Conservation (phyloP, 1,140 invertebrate genomes). For the Pseudomyrmex concolor region DNA sequence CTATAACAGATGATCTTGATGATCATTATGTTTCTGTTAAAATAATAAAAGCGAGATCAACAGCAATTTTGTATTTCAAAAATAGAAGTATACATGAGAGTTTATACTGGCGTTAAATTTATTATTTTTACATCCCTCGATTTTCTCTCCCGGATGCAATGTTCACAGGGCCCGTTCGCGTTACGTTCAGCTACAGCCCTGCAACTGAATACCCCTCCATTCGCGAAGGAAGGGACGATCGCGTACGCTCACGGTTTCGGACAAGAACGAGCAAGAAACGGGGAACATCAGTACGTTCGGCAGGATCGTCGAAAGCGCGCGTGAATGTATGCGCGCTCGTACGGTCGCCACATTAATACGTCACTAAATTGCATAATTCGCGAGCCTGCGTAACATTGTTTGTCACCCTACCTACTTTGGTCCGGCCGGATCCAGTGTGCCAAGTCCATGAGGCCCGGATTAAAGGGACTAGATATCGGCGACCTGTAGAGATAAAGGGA, state of each 20-base stretch:
- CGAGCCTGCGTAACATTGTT: slow-evolving; percentile 11
- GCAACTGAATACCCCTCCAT: slow-evolving; percentile 76
- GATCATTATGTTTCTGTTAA: too few species aligned
- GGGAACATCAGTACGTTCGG: slow-evolving; percentile 73
- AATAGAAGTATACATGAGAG: not conserved
- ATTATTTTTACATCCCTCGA: not conserved
- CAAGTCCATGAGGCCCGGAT: slow-evolving; percentile 53
- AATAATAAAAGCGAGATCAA: not conserved
- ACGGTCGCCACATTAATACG: slow-evolving; percentile 37
- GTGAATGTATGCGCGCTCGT: not conserved
- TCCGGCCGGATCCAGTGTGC: slow-evolving; percentile 12
- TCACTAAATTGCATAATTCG: slow-evolving; percentile 69
- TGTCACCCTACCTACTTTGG: not conserved
- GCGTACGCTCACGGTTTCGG: slow-evolving; percentile 76
- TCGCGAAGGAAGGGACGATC: slow-evolving; percentile 75
- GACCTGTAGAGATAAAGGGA: slow-evolving; percentile 30
- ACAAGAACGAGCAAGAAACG: slow-evolving; percentile 73
- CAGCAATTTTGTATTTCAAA: not conserved
- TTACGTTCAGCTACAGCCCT: slow-evolving; percentile 71
- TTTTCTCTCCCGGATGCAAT: not conserved
- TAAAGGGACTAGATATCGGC: slow-evolving; percentile 67
- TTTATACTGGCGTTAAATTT: slow-evolving; percentile 12
- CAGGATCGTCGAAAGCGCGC: slow-evolving; percentile 59
- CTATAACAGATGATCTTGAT: too few species aligned
- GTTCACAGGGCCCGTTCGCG: not conserved